Percentiles rank a stretch among this genome's conserved stretches.
phyloP scores from a whole-genome alignment of 1,140 invertebrate species.

The Calosoma granatense region DNA sequence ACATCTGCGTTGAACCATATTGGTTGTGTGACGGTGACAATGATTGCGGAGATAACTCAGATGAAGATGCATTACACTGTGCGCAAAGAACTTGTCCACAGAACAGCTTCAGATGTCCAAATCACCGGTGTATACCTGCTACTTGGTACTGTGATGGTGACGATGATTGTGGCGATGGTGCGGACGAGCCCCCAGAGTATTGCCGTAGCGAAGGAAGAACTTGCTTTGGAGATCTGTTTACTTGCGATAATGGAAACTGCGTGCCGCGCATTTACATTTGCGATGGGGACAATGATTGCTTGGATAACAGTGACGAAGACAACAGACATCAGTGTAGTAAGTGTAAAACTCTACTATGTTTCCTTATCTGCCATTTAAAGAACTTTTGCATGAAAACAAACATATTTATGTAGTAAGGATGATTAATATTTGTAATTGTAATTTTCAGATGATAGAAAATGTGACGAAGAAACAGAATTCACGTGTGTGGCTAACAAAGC shows the following conservation, averaged over 20 bases:
- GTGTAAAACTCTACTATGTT: conserved; percentile 27
- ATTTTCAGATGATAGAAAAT: conserved; percentile 72
- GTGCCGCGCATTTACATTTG: conserved; percentile 96
- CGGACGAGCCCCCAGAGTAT: conserved; percentile 83
- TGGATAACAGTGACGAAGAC: conserved; percentile 88
- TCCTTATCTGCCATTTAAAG: not conserved
- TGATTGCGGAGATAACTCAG: conserved; percentile 92
- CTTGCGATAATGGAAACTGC: conserved; percentile 94
- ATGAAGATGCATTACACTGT: conserved; percentile 86
- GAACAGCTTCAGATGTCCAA: conserved; percentile 81
- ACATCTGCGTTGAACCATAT: conserved; percentile 90
- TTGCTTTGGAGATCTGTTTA: conserved; percentile 90
- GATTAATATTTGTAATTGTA: no score
- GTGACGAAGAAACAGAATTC: conserved; percentile 86
- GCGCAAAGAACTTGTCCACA: conserved; percentile 79
- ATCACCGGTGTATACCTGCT: conserved; percentile 78
- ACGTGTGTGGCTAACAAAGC: conserved; percentile 81
- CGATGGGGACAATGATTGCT: conserved; percentile 91
- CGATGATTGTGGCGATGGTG: conserved; percentile 80
- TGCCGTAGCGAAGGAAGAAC: conserved; percentile 90
- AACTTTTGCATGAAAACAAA: not conserved
- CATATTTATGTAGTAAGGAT: no score
- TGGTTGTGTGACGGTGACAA: conserved; percentile 90
- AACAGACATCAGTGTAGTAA: conserved; percentile 81
- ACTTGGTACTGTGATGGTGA: conserved; percentile 84